Evolutionary conservation across 1,140 invertebrate genomes (phyloP), one percentile per base, ranked within the genome.

Genomic region (Ceratina australensis): DNA sequence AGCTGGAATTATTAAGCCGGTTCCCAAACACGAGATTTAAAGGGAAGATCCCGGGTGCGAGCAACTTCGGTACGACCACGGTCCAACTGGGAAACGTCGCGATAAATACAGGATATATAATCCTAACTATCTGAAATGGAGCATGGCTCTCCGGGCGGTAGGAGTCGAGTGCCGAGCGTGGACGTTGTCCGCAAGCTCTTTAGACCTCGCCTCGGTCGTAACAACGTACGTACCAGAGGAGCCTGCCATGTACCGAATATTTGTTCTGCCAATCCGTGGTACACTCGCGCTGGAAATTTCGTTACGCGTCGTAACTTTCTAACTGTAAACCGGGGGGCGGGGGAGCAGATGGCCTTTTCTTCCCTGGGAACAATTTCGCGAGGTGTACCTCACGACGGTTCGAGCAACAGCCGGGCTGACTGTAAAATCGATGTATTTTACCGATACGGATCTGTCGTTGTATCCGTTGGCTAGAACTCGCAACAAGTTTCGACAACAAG

Each of bases 51-150:
- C 3, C 42, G 8, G 33, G 33, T 10, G 33, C 33, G 54, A 20
- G 10, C 15, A 76, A 75, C 54, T 59, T 50, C n/a, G 56, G 5
- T n/a, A 8, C 18, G 60, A 68, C 22, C 50, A 8, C 8, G 20
- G 16, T 13, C 8, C 49, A 56, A 26, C 18, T 68, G 33, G 24
- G 26, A 52, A 76, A 20, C 24, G 7, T 16, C 20, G 65, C 65
- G 52, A 76, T 61, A 61, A 76, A 76, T 76, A 69, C 56, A 42
- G 65, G 26, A 76, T 76, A 69, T 69, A 69, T 69, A 76, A 76
- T 76, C 47, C 64, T 28, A 28, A 28, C 42, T 26, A 42, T 50
- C 24, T 28, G 66, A 60, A 69, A 76, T 24, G 74, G 56, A 69
- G 56, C 74, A 60, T 64, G 71, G 18, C 33, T 42, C 33, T 42